Evolutionary conservation across 2,797 vertebrate species (phyloP).

Genomic region (Sebastes kiyomatsui): DNA sequence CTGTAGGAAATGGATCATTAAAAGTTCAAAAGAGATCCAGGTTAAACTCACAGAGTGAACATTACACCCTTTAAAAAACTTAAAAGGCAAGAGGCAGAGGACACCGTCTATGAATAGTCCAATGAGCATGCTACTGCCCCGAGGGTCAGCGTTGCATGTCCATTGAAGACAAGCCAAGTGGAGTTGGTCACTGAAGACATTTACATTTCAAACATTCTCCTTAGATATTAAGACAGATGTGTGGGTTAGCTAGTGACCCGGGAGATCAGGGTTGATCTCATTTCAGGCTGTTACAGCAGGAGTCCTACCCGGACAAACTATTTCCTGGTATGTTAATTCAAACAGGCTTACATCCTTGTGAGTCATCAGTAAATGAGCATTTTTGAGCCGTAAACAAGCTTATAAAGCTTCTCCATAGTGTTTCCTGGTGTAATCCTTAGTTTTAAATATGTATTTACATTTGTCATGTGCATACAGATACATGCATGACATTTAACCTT

Average conservation of each 20-base stretch:
- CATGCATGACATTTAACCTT: neutral
- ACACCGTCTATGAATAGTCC: constrained; percentile 76
- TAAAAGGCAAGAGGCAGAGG: constrained; percentile 79
- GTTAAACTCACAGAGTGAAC: constrained; percentile 85
- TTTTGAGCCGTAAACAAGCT: neutral
- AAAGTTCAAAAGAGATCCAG: constrained; percentile 86
- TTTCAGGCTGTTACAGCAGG: constrained; percentile 44
- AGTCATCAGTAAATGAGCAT: constrained; percentile 1
- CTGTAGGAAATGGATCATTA: constrained; percentile 86
- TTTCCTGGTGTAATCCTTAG: neutral
- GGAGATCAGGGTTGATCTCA: constrained; percentile 51
- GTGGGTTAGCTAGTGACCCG: constrained; percentile 50
- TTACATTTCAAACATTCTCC: constrained; percentile 78
- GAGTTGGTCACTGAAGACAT: constrained; percentile 68
- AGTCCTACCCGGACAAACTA: constrained; percentile 27
- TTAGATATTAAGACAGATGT: constrained; percentile 69
- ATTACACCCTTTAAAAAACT: constrained; percentile 83
- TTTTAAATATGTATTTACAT: neutral
- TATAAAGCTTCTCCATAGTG: neutral
- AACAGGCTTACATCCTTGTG: constrained; percentile 2
- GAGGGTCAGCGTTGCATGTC: constrained; percentile 71
- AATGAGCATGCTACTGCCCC: constrained; percentile 69
- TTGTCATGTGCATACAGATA: accelerated
- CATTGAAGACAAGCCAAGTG: constrained; percentile 62
- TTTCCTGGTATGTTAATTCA: constrained; percentile 46